Evolutionary conservation across 2,797 vertebrate species (phyloP).

Genomic region (Todus mexicanus): DNA sequence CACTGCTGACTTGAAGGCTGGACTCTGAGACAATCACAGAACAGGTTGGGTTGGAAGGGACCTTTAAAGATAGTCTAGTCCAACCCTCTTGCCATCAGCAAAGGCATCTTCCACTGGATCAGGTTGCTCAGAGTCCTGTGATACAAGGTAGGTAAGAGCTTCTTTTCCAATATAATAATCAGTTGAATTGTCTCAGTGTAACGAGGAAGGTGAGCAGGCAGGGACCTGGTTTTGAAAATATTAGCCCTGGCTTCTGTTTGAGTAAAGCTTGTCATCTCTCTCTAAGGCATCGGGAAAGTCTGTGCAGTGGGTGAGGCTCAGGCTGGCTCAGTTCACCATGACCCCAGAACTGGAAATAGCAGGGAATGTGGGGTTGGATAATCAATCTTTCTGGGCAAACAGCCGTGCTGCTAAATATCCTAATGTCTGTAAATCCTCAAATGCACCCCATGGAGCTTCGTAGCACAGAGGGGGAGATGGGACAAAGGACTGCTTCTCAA

Average conservation of each 20-base stretch:
- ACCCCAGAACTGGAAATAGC: neutral
- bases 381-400: neutral
- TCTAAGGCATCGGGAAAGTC: neutral
- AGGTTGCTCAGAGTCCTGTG: neutral
- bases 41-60: neutral
- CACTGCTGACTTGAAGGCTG: neutral
- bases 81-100: accelerated
- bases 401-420: neutral
- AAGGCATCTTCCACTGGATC: neutral
- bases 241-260: neutral
- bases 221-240: neutral
- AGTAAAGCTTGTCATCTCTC: neutral
- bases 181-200: neutral
- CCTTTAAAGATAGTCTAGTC: neutral
- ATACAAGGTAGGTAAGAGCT: neutral
- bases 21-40: neutral
- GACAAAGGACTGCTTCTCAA: neutral
- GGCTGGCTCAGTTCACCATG: neutral
- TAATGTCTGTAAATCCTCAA: neutral
- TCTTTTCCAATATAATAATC: neutral
- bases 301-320: neutral
- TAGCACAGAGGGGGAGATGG: neutral
- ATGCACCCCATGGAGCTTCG: neutral
- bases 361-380: neutral
- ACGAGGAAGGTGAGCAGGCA: neutral